Evolutionary conservation across 2,797 vertebrate species (phyloP), one percentile per base, ranked within the genome.

Genomic region (Microchirus variegatus): DNA sequence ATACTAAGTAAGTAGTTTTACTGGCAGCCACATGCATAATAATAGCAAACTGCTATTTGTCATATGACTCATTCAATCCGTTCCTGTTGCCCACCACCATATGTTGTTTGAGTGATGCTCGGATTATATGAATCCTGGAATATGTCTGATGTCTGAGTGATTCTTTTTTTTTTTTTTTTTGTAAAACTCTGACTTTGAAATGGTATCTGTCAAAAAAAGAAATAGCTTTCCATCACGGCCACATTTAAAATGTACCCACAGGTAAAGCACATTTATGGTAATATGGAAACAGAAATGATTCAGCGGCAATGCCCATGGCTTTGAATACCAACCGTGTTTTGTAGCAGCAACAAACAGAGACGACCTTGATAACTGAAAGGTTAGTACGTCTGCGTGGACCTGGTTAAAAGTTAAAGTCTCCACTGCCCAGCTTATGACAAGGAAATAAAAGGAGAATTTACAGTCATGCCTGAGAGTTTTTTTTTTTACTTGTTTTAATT

Each of bases 401-500:
- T 16, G 44, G 40, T 15, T 19, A 55, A 54, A 54, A 66, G 53
- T 43, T 50, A 57, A 70, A 47, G 5, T 54, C 19, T 46, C 51
- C 13, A 1, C 53, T 31, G 51, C 61, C 36, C 36, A 52, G 64
- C 57, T 73, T 47, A 12, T 76, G 43, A 89, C 60, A 63, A 58
- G 63, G 80, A 58, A 70, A 86, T 66, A 69, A 41, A 80, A 48
- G 81, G 73, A 73, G 66, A 75, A 80, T 61, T 61, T 83, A 79
- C 81, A 87, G 73, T 63, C 70, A 22, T 55, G 67, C 65, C 74
- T 73, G 72, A 75, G 45, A 66, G 66, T 73, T 73, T 77, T 41
- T 41, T 63, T 81, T 72, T 80, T 0, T 86, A 88, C 83, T 84
- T 53, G 41, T 49, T 22, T 81, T 85, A 90, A 83, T 93, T 87